Evolutionary conservation across 2,113 vertebrate species (phyloP).

Genomic region (Pimephales promelas): DNA sequence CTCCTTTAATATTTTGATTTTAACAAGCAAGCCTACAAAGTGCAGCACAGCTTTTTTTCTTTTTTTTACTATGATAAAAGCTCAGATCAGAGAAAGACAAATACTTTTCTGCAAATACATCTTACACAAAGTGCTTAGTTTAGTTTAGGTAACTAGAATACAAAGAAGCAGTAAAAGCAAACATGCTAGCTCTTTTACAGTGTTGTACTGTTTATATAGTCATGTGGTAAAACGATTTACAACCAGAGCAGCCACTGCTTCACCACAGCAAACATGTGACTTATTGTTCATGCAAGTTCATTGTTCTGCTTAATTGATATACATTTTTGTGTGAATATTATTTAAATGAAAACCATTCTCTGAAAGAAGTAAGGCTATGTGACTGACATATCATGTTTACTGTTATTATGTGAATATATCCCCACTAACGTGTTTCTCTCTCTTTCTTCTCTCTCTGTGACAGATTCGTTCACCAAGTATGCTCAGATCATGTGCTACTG

Average conservation of each 20-base stretch:
- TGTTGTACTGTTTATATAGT: background rate
- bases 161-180: background rate
- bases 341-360: background rate
- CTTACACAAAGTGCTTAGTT: too few relatives aligned
- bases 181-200: background rate
- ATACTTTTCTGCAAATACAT: too few relatives aligned
- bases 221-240: conserved; percentile 4
- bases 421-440: background rate
- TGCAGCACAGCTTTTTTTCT: background rate
- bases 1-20: too few relatives aligned
- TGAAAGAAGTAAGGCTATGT: background rate
- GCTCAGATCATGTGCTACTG: conserved; percentile 79
- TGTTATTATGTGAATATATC: too few relatives aligned
- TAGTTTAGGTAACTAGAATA: background rate
- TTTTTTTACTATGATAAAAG: too few relatives aligned
- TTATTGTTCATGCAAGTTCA: background rate
- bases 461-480: conserved; percentile 77
- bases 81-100: too few relatives aligned
- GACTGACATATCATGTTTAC: background rate
- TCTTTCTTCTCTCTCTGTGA: conserved; percentile 23
- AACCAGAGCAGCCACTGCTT: background rate
- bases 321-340: background rate
- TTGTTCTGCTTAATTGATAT: background rate
- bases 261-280: conserved; percentile 17
- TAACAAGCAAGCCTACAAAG: background rate